These are phyloP conservation scores for Nesoenas mayeri DNA, from an alignment of 2,113 vertebrate species.

Conservation along the genomic window DNA sequence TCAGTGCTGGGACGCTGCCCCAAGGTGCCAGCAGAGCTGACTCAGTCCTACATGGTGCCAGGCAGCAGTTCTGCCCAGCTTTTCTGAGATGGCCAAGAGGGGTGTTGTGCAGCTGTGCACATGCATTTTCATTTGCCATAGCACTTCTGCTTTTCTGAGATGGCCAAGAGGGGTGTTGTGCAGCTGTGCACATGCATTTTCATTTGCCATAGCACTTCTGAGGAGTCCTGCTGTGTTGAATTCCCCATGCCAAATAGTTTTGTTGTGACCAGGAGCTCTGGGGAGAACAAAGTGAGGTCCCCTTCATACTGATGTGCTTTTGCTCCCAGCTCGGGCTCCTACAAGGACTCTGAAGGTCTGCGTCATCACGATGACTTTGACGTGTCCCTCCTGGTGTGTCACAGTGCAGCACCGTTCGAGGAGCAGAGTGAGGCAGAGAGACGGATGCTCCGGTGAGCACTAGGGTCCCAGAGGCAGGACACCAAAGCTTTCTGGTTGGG, in stretches of 20 bases:
- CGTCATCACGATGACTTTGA: conserved; percentile 97
- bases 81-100: background rate
- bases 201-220: background rate
- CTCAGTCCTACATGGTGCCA: background rate
- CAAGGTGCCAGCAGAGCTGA: background rate
- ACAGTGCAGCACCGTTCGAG: conserved; percentile 91
- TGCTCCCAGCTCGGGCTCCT: conserved; percentile 87
- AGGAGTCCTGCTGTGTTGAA: background rate
- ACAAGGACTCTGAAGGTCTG: conserved; percentile 93
- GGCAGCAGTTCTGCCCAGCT: background rate
- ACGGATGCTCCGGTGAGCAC: conserved; percentile 86
- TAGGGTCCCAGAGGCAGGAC: background rate
- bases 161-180: too few species aligned
- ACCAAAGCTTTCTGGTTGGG: background rate
- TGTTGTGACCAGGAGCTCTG: background rate
- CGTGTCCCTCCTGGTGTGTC: conserved; percentile 94
- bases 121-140: background rate
- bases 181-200: background rate
- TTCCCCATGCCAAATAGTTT: background rate
- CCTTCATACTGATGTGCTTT: background rate
- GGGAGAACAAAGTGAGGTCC: background rate
- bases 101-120: fast-evolving
- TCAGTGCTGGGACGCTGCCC: background rate
- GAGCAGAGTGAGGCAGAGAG: conserved; percentile 94
- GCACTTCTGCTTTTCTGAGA: background rate